Evolutionary conservation across 2,113 vertebrate species (phyloP).

Genomic region (Seriola dumerili): DNA sequence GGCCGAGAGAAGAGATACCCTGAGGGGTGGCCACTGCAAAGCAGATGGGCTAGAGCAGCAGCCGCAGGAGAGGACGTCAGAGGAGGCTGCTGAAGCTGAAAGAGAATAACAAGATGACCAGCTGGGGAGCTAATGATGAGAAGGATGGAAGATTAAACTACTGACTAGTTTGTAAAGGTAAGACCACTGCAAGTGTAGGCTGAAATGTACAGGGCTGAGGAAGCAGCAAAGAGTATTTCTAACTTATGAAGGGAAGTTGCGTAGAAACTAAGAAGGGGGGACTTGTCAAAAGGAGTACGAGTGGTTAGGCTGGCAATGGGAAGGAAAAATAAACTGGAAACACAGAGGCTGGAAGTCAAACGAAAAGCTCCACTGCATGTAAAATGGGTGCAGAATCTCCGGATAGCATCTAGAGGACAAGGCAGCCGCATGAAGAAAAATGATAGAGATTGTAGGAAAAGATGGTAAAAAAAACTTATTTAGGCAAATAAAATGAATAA

Average conservation of each 20-base stretch:
- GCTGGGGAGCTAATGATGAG: neutral
- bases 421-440: neutral
- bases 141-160: neutral
- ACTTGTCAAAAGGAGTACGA: neutral
- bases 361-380: neutral
- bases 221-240: neutral
- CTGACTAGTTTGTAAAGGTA: neutral
- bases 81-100: neutral
- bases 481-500: neutral
- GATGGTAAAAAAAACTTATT: no score
- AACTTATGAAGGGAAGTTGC: neutral
- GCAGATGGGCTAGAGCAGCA: constrained; percentile 3
- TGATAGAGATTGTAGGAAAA: no score
- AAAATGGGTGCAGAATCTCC: neutral
- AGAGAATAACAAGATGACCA: constrained; percentile 9
- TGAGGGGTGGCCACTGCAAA: constrained; percentile 3
- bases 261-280: neutral
- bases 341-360: neutral
- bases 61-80: neutral
- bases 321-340: neutral
- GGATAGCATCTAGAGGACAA: neutral
- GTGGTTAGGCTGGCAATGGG: neutral
- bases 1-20: constrained; percentile 16
- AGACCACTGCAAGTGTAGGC: neutral
- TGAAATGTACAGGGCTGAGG: neutral